A percentile compares a stretch with the other conserved stretches of the same genome.
These are phyloP conservation scores for Mycogona germanica DNA, from an alignment of 2,888 invertebrate species.

Conservation along the genomic window DNA sequence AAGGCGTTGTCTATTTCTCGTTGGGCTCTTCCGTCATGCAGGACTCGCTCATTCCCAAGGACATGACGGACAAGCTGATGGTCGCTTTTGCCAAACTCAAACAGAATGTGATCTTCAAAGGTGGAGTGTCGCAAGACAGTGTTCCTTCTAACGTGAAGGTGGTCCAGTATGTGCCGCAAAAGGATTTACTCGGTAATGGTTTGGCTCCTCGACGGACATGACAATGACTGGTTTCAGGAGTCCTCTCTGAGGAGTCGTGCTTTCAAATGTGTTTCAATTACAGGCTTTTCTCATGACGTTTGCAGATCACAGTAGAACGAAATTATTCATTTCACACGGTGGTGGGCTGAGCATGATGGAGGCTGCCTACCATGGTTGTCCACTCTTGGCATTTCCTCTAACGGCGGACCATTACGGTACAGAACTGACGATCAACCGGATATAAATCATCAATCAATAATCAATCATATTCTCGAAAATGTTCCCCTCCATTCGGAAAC, in stretches of 20 bases:
- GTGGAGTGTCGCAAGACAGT: neutral
- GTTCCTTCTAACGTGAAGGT: conserved; percentile 9
- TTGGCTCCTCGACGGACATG: too few species aligned
- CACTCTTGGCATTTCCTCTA: conserved; percentile 13
- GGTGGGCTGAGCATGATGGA: conserved; percentile 10
- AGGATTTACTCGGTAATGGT: conserved; percentile 15
- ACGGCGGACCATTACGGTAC: conserved; percentile 10
- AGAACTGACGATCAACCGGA: too few species aligned
- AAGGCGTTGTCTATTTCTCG: conserved; percentile 13
- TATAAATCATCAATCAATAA: too few species aligned
- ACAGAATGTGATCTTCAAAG: conserved; percentile 13
- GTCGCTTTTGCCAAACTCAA: conserved; percentile 1
- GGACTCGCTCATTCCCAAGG: conserved; percentile 1
- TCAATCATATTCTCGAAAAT: too few species aligned
- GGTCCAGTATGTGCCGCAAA: conserved; percentile 14
- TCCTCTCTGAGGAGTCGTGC: too few species aligned
- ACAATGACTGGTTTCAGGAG: too few species aligned
- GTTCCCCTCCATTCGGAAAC: too few species aligned
- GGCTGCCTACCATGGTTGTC: conserved; percentile 9
- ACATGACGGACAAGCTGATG: neutral
- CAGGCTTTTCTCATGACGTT: neutral
- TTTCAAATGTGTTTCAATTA: too few species aligned
- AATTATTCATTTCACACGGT: conserved; percentile 11
- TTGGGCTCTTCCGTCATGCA: neutral
- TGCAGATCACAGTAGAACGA: conserved; percentile 1